Conservation (phyloP, 2,113 vertebrate genomes). For the Ciconia maguari region DNA sequence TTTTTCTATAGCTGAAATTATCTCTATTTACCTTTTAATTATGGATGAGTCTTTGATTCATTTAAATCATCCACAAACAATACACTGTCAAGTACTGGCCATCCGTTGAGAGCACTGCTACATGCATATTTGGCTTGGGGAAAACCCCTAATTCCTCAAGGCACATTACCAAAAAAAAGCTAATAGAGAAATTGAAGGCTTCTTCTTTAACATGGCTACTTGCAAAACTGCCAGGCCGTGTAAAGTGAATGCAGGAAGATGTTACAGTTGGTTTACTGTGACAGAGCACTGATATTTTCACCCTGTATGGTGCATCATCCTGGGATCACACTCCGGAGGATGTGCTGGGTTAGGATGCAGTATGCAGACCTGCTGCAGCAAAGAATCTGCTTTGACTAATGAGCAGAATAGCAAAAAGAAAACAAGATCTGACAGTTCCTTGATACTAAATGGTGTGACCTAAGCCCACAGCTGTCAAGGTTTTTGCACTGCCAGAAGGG, state of each 20-base stretch:
- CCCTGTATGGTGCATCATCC: not conserved
- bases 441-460: constrained; percentile 54
- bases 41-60: not conserved
- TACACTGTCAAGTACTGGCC: not conserved
- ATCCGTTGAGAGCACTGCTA: not conserved
- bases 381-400: constrained; percentile 57
- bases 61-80: not conserved
- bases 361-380: not conserved
- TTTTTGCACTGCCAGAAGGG: constrained; percentile 53
- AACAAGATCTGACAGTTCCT: constrained; percentile 59
- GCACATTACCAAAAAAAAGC: not conserved
- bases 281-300: constrained; percentile 26
- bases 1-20: not conserved
- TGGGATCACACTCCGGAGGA: constrained; percentile 32
- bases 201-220: not conserved
- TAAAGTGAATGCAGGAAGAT: constrained; percentile 40
- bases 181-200: not conserved
- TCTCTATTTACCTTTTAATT: not conserved
- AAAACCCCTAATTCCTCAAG: not conserved
- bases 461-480: constrained; percentile 50
- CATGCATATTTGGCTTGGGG: not conserved
- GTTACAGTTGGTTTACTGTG: constrained; percentile 20
- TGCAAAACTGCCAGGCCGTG: constrained; percentile 51
- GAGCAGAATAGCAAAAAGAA: constrained; percentile 52
- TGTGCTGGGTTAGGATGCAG: not conserved